phyloP scores from a whole-genome alignment of 2,113 vertebrate species.

The Thunnus maccoyii region DNA sequence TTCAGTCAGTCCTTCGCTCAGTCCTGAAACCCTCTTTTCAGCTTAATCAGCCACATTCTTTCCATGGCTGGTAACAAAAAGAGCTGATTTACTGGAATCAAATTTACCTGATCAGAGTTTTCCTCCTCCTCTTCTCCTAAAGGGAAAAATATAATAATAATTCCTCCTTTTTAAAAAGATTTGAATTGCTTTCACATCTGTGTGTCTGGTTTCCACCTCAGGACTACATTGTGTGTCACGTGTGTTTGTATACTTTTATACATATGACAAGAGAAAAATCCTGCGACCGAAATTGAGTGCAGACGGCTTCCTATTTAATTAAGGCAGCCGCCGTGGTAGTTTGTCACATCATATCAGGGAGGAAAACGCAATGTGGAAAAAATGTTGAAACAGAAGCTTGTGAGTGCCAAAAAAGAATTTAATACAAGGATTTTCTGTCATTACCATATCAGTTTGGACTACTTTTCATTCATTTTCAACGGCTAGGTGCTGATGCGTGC shows the following conservation, averaged over 20 bases:
- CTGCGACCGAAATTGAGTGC: constrained; percentile 6
- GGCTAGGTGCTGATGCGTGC: neutral
- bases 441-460: constrained; percentile 3
- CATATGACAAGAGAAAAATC: constrained; percentile 23
- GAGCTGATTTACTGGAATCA: constrained; percentile 70
- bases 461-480: neutral
- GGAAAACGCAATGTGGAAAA: constrained; percentile 20
- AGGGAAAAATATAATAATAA: constrained; percentile 44
- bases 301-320: constrained; percentile 48
- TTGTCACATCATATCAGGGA: constrained; percentile 35
- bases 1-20: constrained; percentile 18
- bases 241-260: constrained; percentile 44
- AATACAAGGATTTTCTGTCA: constrained; percentile 17
- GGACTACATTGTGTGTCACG: constrained; percentile 29
- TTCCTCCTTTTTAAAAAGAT: constrained; percentile 20
- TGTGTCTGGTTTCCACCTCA: constrained; percentile 65
- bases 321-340: constrained; percentile 26
- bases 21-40: constrained; percentile 12
- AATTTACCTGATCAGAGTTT: constrained; percentile 77
- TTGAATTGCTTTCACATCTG: constrained; percentile 69
- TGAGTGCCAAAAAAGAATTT: neutral
- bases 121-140: constrained; percentile 42
- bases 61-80: constrained; percentile 72
- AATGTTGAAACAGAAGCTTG: constrained; percentile 2
- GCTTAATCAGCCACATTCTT: constrained; percentile 78